Conservation (phyloP, 92 coral and sea anemone species). For the Zoanthus sociatus region DNA sequence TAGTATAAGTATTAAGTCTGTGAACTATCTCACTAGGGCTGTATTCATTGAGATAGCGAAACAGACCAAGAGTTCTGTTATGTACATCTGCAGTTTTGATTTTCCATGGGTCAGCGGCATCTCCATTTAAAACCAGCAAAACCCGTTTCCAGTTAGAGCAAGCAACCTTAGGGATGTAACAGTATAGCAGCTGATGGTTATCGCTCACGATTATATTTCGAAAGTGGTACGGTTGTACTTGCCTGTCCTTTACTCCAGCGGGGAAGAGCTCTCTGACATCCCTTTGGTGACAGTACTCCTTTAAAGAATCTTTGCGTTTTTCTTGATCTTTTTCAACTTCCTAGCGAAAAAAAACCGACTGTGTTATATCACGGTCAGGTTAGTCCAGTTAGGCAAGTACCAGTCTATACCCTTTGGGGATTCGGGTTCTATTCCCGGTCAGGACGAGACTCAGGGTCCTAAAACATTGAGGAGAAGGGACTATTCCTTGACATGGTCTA, state of each 20-base stretch:
- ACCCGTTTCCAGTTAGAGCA: conserved; percentile 99
- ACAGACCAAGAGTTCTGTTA: conserved; percentile 84
- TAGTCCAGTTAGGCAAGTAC: too few species aligned
- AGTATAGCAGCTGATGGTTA: conserved; percentile 83
- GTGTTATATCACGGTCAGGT: too few species aligned
- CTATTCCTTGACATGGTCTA: too few species aligned
- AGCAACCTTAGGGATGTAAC: conserved; percentile 93
- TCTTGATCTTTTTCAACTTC: conserved; percentile 62
- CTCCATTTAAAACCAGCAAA: conserved; percentile 91
- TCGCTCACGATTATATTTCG: conserved; percentile 89
- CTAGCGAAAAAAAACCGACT: neutral
- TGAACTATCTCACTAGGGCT: conserved; percentile 87
- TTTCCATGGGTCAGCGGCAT: conserved; percentile 90
- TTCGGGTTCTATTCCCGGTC: too few species aligned
- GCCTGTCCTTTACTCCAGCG: conserved; percentile 67
- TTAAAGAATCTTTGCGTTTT: conserved; percentile 67
- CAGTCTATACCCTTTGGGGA: too few species aligned
- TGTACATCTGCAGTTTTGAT: conserved; percentile 89
- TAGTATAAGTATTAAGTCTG: conserved; percentile 85
- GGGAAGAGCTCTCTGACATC: conserved; percentile 80
- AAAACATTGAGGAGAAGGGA: too few species aligned
- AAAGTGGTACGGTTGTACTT: conserved; percentile 77
- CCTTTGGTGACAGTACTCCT: conserved; percentile 80
- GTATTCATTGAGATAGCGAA: conserved; percentile 92
- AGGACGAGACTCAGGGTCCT: too few species aligned